Percentiles rank a stretch among this genome's conserved stretches.
Conservation (phyloP, 1,140 invertebrate species). For the Formica selysi region DNA sequence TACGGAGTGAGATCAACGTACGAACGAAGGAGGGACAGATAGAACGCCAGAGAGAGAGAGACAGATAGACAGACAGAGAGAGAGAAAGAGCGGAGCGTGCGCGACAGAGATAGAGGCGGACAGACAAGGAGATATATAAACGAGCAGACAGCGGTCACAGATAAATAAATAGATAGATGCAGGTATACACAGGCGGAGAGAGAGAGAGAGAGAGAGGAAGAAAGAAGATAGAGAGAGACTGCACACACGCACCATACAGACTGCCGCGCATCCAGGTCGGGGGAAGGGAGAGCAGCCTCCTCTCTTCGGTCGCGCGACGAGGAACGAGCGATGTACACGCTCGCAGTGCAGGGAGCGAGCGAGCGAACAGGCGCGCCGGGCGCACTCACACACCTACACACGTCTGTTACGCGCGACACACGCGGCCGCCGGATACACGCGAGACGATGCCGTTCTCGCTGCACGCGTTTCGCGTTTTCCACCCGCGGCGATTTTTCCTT, state of each 20-base stretch:
- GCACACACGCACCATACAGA: slow-evolving; percentile 77
- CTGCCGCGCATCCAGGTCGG: slow-evolving; percentile 74
- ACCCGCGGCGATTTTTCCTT: slow-evolving; percentile 63
- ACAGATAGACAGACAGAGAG: neutral
- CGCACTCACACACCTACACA: slow-evolving; percentile 10
- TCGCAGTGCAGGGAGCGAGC: slow-evolving; percentile 53
- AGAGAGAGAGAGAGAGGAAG: slow-evolving; percentile 33
- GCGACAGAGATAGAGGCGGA: slow-evolving; percentile 20
- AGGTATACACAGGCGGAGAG: slow-evolving; percentile 32
- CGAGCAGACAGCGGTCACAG: slow-evolving; percentile 16
- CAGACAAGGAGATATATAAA: neutral
- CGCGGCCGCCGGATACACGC: slow-evolving; percentile 67
- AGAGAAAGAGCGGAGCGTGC: slow-evolving; percentile 17
- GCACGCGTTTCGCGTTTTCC: slow-evolving; percentile 72
- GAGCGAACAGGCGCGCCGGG: slow-evolving; percentile 6
- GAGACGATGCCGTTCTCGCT: slow-evolving; percentile 44
- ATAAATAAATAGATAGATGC: slow-evolving; percentile 50
- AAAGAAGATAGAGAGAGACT: slow-evolving; percentile 42
- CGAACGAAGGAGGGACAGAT: slow-evolving; percentile 13
- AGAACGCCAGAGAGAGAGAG: neutral
- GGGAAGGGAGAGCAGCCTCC: slow-evolving; percentile 60
- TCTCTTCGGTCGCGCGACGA: slow-evolving; percentile 69
- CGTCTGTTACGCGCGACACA: slow-evolving; percentile 57
- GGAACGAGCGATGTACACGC: slow-evolving; percentile 56
- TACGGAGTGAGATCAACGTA: slow-evolving; percentile 31